Conservation (phyloP, 2,888 invertebrate species). For the Nephrotoma flavescens region DNA sequence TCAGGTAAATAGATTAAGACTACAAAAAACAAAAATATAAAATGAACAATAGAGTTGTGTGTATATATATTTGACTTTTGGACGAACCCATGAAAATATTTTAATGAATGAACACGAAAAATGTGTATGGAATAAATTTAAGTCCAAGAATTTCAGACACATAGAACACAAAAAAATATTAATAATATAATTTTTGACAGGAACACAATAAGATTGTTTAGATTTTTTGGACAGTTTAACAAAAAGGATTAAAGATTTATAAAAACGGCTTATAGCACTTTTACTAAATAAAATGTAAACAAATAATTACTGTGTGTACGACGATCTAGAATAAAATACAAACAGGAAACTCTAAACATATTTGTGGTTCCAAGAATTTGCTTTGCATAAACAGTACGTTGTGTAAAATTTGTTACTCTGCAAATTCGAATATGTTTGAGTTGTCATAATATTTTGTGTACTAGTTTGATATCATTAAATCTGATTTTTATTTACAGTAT, state of each 20-base stretch:
- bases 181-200: not conserved
- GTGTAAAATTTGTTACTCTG: not conserved
- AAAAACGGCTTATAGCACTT: not conserved
- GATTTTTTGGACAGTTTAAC: slow-evolving; percentile 2
- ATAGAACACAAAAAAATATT: not conserved
- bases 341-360: not conserved
- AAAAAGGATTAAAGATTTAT: slow-evolving; percentile 2
- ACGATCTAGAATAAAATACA: not conserved
- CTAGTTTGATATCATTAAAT: not conserved
- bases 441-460: not conserved
- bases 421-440: not conserved
- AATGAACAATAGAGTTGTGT: not conserved
- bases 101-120: not conserved
- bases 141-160: not conserved
- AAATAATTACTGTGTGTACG: not conserved
- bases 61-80: not conserved
- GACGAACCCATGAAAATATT: not conserved
- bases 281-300: not conserved
- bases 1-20: slow-evolving; percentile 4
- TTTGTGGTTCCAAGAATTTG: not conserved
- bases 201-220: not conserved
- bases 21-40: not conserved
- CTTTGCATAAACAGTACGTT: not conserved
- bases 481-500: not conserved
- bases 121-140: not conserved